Base-by-base conservation (phyloP, 1,140 invertebrate genomes). In the Lepeophtheirus salmonis region DNA sequence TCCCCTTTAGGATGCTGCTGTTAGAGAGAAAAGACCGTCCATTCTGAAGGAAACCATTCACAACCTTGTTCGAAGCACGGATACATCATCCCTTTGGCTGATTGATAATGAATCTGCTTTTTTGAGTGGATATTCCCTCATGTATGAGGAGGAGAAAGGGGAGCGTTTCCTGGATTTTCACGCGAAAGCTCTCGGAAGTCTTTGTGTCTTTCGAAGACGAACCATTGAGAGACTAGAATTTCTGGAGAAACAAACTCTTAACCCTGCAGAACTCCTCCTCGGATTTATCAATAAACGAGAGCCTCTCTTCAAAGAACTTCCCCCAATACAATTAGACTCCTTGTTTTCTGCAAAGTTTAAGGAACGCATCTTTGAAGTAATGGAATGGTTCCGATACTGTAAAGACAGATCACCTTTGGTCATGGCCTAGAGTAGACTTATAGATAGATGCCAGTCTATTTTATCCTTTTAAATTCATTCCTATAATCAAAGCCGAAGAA, bases 71-170 rank as follows among this genome's bases (percentile, higher is more conserved):
- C 65, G 66, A 50, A 69, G 67, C 2, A 64, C 64, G 41, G 63
- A 62, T 22, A 68, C 66, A 1, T 64, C 64, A 1, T 70, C 68
- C 25, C 60, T 74, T 1, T 73, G 72, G 72, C 63, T 74, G 4
- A 71, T 74, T 18, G 73, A 74, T 65, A 74, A 74, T 60, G 73
- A 74, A 58, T 72, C 72, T 56, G 73, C 72, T 2, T 64, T 74
- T 4, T 54, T 73, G 22, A 72, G 73, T 63, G 70, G 67, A 2
- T 74, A 73, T 54, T 67, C 69, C 6, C 60, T 73, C 1, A 63
- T 74, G 12, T 72, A 72, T 58, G 57, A 63, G 20, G 63, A 56
- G 3, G 62, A 57, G n/a, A 62, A 66, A 61, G 59, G 57, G 13
- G 16, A 24, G 10, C 49, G 64, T 1, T 73, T 73, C 60, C 24